Percentiles rank a stretch among this genome's conserved stretches.
These are phyloP conservation scores for Glyptemys insculpta DNA, from an alignment of 2,797 vertebrate species.

Conservation along the genomic window DNA sequence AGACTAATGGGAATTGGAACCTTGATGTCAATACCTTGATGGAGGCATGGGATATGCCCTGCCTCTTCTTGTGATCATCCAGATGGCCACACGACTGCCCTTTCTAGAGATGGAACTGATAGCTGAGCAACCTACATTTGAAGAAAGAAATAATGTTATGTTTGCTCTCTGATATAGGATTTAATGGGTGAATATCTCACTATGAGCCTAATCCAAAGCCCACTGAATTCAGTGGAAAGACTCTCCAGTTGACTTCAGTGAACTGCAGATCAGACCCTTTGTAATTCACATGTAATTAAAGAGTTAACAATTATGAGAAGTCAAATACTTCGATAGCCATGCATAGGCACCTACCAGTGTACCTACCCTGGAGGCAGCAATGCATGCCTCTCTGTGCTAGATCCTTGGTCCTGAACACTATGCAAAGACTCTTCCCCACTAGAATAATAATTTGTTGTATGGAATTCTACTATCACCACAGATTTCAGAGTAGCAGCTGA, in stretches of 20 bases:
- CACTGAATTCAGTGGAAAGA: too few species aligned
- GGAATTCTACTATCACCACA: background rate
- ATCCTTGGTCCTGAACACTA: background rate
- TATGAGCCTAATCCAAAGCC: background rate
- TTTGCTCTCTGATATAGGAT: background rate
- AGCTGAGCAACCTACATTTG: background rate
- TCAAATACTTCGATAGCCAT: constrained; percentile 6
- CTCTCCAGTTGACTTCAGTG: background rate
- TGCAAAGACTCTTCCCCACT: background rate
- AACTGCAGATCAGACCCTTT: background rate
- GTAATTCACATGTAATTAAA: constrained; percentile 9
- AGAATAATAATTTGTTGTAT: background rate
- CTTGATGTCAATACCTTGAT: background rate
- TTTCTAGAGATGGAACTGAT: background rate
- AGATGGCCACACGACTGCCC: background rate
- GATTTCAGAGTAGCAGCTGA: too few species aligned
- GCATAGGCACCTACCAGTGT: background rate
- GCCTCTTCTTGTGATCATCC: background rate
- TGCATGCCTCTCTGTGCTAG: background rate
- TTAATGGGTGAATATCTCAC: background rate
- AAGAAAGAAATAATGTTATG: background rate
- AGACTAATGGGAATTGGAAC: background rate
- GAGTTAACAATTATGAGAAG: background rate
- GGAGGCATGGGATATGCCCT: background rate
- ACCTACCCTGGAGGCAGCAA: background rate